A percentile compares a stretch with the other conserved stretches of the same genome.
Evolutionary conservation across 1,140 invertebrate species (phyloP).

Genomic region (Probaryconus sp.): DNA sequence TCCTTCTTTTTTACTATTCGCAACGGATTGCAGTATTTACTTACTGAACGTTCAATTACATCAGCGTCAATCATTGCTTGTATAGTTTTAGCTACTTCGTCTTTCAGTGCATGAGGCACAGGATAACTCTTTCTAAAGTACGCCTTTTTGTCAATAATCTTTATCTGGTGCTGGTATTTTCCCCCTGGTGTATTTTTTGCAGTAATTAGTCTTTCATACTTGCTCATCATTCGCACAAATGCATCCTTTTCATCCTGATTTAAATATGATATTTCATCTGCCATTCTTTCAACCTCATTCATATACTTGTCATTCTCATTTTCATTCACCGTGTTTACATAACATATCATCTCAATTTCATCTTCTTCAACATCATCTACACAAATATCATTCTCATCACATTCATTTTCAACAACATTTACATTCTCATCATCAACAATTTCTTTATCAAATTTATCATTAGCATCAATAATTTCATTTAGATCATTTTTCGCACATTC

Average conservation of each 20-base stretch:
- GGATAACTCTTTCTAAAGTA: conserved; percentile 29
- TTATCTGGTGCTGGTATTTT: not conserved
- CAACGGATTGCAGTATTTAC: conserved; percentile 63
- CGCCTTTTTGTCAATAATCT: not conserved
- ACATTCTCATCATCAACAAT: no score
- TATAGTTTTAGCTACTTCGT: conserved; percentile 13
- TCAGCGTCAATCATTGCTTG: conserved; percentile 31
- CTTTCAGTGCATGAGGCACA: conserved; percentile 19
- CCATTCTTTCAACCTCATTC: no score
- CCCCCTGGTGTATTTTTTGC: not conserved
- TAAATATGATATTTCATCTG: not conserved
- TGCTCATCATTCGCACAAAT: not conserved
- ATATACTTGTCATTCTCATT: no score
- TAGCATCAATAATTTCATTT: no score
- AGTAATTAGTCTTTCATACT: not conserved
- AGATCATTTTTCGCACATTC: no score
- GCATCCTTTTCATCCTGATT: not conserved
- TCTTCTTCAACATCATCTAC: no score
- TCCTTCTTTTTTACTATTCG: conserved; percentile 30
- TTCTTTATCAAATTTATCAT: no score
- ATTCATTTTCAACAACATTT: no score
- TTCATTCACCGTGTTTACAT: no score
- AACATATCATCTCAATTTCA: no score
- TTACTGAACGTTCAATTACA: conserved; percentile 53
- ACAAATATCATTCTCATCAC: no score